These are phyloP conservation scores for Cylloceria caligata DNA, from an alignment of 2,888 invertebrate species.

Conservation along the genomic window DNA sequence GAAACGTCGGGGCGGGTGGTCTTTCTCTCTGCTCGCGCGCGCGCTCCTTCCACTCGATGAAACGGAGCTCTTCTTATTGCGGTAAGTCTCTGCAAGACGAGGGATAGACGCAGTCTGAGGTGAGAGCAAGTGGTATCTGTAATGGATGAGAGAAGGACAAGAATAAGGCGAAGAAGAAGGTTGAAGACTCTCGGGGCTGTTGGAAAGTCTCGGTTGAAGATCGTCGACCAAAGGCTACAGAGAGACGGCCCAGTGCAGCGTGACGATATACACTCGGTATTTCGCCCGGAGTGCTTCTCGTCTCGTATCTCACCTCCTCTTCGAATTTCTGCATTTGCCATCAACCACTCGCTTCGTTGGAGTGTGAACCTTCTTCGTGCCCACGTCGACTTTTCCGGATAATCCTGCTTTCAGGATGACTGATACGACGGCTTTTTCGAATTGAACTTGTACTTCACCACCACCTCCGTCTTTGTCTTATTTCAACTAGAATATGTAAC, in stretches of 20 bases:
- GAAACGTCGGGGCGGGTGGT: slow-evolving; percentile 59
- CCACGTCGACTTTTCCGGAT: slow-evolving; percentile 24
- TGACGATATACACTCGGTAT: slow-evolving; percentile 46
- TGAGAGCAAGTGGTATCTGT: slow-evolving; percentile 26
- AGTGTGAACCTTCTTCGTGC: slow-evolving; percentile 30
- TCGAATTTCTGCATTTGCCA: slow-evolving; percentile 8
- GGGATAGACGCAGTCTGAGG: slow-evolving; percentile 27
- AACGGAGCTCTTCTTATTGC: slow-evolving; percentile 52
- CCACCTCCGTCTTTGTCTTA: not conserved
- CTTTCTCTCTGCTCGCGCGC: slow-evolving; percentile 31
- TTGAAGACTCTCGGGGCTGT: slow-evolving; percentile 30
- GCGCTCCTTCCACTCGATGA: slow-evolving; percentile 45
- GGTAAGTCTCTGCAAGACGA: slow-evolving; percentile 2
- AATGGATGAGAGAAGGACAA: slow-evolving; percentile 20
- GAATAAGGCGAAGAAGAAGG: slow-evolving; percentile 17
- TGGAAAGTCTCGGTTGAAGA: slow-evolving; percentile 37
- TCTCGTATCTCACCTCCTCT: slow-evolving; percentile 16
- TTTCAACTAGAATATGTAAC: not conserved
- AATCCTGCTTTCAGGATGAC: not conserved
- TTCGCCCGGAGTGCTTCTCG: slow-evolving; percentile 34
- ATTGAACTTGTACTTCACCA: not conserved
- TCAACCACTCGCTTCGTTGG: not conserved
- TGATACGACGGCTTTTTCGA: not conserved
- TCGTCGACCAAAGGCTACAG: slow-evolving; percentile 38
- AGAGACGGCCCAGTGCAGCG: slow-evolving; percentile 28